phyloP scores from a whole-genome alignment of 2,888 invertebrate genomes.

The Trachelus iudaicus region DNA sequence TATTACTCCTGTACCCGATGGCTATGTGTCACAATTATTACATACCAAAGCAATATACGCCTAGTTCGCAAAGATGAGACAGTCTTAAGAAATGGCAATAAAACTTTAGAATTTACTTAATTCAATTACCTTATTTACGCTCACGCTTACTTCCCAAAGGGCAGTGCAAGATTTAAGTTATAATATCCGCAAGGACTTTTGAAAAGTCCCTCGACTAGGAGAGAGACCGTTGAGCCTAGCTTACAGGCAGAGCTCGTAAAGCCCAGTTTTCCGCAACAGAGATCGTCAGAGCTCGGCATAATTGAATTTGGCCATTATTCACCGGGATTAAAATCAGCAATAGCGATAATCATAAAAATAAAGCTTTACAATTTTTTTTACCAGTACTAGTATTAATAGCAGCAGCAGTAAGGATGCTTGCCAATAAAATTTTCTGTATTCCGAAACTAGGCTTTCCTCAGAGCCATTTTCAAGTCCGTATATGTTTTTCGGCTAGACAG shows the following conservation, averaged over 20 bases:
- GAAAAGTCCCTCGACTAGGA: background rate
- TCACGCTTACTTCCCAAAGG: background rate
- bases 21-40: background rate
- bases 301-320: conserved; percentile 33
- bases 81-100: background rate
- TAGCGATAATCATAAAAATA: conserved; percentile 52
- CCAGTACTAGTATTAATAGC: background rate
- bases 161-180: background rate
- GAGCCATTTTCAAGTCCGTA: background rate
- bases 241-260: conserved; percentile 25
- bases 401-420: background rate
- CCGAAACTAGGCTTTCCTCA: background rate
- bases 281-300: conserved; percentile 29
- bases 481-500: background rate
- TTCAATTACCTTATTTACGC: background rate
- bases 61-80: background rate
- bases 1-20: background rate
- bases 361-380: conserved; percentile 26
- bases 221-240: background rate
- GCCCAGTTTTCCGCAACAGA: conserved; percentile 34
- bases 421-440: background rate
- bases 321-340: conserved; percentile 39
- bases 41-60: background rate
- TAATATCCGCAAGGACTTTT: conserved; percentile 8
- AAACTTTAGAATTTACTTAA: background rate